These are phyloP conservation scores for Choristoneura fumiferana DNA, from an alignment of 1,140 invertebrate genomes.

Conservation along the genomic window DNA sequence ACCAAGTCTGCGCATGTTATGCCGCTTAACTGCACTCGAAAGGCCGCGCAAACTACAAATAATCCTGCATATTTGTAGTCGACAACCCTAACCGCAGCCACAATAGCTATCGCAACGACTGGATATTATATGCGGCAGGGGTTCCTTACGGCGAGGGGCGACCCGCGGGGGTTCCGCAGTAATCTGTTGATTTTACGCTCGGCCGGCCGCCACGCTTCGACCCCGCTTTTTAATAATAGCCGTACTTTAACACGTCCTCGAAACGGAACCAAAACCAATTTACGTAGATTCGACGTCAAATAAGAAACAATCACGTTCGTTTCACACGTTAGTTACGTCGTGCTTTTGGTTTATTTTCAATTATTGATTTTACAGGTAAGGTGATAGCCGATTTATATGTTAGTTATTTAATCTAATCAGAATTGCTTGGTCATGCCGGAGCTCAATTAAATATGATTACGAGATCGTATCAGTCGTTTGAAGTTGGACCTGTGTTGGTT, in stretches of 20 bases:
- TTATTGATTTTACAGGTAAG: conserved; percentile 18
- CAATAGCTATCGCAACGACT: conserved; percentile 67
- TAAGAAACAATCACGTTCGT: conserved; percentile 45
- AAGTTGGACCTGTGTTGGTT: not conserved
- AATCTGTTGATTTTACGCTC: conserved; percentile 77
- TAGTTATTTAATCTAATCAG: not conserved
- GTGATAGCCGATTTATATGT: too few relatives aligned
- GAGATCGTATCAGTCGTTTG: too few relatives aligned
- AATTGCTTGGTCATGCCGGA: too few relatives aligned
- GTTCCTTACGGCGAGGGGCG: conserved; percentile 38
- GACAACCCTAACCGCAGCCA: conserved; percentile 64
- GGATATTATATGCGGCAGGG: conserved; percentile 59
- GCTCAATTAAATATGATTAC: too few relatives aligned
- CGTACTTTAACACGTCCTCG: conserved; percentile 60
- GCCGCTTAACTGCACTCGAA: not conserved
- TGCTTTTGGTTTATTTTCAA: conserved; percentile 22
- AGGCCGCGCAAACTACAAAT: not conserved
- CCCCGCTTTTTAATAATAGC: conserved; percentile 54
- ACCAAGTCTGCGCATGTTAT: too few relatives aligned
- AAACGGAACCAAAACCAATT: conserved; percentile 64
- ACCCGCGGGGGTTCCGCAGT: conserved; percentile 51
- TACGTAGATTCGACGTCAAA: conserved; percentile 39
- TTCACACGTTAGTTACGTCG: conserved; percentile 38
- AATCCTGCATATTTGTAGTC: conserved; percentile 36
- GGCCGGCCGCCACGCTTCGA: conserved; percentile 39